A percentile compares a stretch with the other conserved stretches of the same genome.
phyloP scores from a whole-genome alignment of 1,140 invertebrate genomes.

The Polypedilum vanderplanki region DNA sequence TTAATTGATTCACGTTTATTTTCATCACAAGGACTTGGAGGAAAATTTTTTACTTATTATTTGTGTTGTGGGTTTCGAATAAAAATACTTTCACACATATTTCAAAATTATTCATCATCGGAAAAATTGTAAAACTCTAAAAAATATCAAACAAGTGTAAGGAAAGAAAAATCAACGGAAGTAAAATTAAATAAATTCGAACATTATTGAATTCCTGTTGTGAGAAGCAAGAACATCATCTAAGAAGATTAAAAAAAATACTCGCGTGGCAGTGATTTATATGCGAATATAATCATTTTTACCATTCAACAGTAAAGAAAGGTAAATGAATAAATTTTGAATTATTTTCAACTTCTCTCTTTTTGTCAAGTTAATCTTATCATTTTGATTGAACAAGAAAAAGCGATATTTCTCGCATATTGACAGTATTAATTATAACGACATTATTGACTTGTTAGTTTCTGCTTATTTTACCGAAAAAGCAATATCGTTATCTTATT shows the following conservation, averaged over 20 bases:
- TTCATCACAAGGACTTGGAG: background rate
- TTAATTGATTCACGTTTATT: background rate
- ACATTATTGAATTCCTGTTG: background rate
- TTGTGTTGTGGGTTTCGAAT: background rate
- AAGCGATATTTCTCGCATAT: too few species aligned
- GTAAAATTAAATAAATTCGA: background rate
- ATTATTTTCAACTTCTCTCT: background rate
- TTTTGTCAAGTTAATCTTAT: too few species aligned
- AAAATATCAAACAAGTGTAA: background rate
- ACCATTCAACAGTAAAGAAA: background rate
- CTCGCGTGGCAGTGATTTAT: background rate
- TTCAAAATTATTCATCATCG: background rate
- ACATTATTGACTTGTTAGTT: too few species aligned
- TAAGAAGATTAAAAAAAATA: background rate
- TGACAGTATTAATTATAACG: too few species aligned
- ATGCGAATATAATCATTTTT: background rate
- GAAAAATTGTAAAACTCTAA: background rate
- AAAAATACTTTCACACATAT: background rate
- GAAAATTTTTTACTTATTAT: background rate
- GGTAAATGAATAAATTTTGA: background rate
- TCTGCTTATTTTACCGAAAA: too few species aligned
- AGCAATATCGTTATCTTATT: too few species aligned
- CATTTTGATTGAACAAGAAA: too few species aligned
- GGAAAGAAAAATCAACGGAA: background rate
- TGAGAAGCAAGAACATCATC: background rate